Percentiles rank a stretch among this genome's conserved stretches.
phyloP scores from a whole-genome alignment of 53 echinoderm and acorn worm species.

The Luidia sarsii region DNA sequence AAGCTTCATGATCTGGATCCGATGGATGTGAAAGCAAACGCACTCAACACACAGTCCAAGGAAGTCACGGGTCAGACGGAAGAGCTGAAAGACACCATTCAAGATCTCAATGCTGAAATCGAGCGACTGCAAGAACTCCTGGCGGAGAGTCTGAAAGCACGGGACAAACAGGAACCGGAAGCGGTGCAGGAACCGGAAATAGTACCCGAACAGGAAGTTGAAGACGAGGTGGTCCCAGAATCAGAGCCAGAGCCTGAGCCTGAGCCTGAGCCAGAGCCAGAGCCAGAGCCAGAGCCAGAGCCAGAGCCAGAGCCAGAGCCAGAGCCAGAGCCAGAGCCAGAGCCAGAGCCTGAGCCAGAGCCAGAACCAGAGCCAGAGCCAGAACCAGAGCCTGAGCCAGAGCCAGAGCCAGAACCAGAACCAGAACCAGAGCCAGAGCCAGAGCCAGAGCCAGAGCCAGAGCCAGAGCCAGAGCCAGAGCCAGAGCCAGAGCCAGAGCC shows the following conservation, averaged over 20 bases:
- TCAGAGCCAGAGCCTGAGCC: not conserved
- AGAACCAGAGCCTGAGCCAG: conserved; percentile 2
- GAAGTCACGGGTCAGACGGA: conserved; percentile 8
- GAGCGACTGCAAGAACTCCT: conserved; percentile 10
- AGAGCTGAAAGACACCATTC: conserved; percentile 8
- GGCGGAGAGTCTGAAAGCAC: not conserved
- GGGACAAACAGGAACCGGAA: not conserved
- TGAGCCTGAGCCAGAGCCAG: not conserved
- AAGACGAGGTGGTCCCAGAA: too few relatives aligned
- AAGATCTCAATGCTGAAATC: not conserved
- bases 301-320: not conserved
- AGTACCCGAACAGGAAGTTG: not conserved
- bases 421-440: not conserved
- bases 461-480: conserved; percentile 6
- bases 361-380: not conserved
- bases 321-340: not conserved
- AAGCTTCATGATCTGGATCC: conserved; percentile 15
- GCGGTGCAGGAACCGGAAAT: not conserved
- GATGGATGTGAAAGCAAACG: not conserved
- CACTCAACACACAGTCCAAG: not conserved
- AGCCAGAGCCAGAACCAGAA: not conserved
- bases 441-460: not conserved
- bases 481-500: not conserved
- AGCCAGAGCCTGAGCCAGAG: not conserved
- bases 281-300: not conserved